Evolutionary conservation across 2,113 vertebrate genomes (phyloP).

Genomic region (Salminus brasiliensis): DNA sequence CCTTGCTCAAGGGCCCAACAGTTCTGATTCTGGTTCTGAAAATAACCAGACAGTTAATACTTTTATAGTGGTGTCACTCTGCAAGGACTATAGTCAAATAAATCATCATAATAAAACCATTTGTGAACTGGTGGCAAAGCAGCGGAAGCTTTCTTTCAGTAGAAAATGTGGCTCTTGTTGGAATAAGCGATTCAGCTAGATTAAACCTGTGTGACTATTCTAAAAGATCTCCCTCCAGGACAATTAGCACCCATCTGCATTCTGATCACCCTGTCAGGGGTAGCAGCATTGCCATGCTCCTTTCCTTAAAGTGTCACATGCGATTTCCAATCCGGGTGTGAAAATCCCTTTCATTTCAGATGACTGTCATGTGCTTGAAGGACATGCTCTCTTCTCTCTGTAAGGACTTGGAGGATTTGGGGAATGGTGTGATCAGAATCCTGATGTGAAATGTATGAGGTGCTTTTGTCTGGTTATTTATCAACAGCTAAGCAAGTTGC

Average conservation of each 20-base stretch:
- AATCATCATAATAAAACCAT: too few relatives aligned
- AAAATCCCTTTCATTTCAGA: conserved; percentile 53
- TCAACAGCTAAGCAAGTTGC: not conserved
- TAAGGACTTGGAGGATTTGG: conserved; percentile 48
- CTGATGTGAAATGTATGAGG: conserved; percentile 33
- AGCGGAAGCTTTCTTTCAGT: too few relatives aligned
- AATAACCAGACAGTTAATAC: too few relatives aligned
- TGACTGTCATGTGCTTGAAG: conserved; percentile 56
- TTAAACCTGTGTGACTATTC: not conserved
- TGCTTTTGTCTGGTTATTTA: not conserved
- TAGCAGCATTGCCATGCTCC: not conserved
- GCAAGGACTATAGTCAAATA: too few relatives aligned
- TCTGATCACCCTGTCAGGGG: not conserved
- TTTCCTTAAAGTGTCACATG: not conserved
- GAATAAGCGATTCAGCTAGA: not conserved
- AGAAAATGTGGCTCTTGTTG: too few relatives aligned
- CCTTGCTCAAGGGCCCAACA: too few relatives aligned
- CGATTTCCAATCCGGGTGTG: conserved; percentile 8
- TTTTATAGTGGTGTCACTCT: too few relatives aligned
- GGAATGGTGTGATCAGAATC: conserved; percentile 59
- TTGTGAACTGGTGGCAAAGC: too few relatives aligned
- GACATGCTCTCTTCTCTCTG: conserved; percentile 55
- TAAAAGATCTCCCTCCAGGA: not conserved
- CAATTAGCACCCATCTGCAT: not conserved
- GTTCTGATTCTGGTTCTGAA: too few relatives aligned